phyloP scores from a whole-genome alignment of 2,113 vertebrate genomes.

The Periophthalmus modestus region DNA sequence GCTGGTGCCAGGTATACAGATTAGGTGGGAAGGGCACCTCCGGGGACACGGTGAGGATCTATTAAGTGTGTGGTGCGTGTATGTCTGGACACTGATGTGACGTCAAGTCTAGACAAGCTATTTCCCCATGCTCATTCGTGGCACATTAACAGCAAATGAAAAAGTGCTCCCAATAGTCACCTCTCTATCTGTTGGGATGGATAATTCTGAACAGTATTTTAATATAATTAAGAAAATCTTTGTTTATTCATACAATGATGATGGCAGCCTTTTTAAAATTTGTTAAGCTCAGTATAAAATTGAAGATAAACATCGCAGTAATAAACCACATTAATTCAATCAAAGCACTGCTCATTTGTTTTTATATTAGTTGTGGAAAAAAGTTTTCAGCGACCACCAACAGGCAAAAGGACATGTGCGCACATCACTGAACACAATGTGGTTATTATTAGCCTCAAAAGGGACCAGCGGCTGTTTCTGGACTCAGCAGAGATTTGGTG shows the following conservation, averaged over 20 bases:
- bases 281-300: background rate
- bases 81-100: constrained; percentile 68
- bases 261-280: background rate
- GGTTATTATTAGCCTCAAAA: constrained; percentile 63
- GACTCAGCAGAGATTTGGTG: constrained; percentile 35
- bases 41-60: constrained; percentile 51
- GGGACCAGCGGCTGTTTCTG: constrained; percentile 55
- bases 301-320: background rate
- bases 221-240: background rate
- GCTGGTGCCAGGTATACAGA: constrained; percentile 61
- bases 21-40: constrained; percentile 67
- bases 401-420: constrained; percentile 44
- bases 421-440: constrained; percentile 45
- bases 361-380: background rate
- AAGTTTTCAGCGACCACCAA: constrained; percentile 40
- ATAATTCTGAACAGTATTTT: background rate
- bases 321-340: background rate
- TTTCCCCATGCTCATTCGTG: constrained; percentile 69
- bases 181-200: constrained; percentile 13
- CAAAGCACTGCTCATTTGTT: background rate
- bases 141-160: constrained; percentile 70
- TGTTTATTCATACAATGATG: background rate
- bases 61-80: constrained; percentile 38
- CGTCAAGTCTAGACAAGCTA: constrained; percentile 75
- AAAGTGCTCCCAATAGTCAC: constrained; percentile 55